Evolutionary conservation across 2,888 invertebrate species (phyloP).

Genomic region (Dusona sp.): DNA sequence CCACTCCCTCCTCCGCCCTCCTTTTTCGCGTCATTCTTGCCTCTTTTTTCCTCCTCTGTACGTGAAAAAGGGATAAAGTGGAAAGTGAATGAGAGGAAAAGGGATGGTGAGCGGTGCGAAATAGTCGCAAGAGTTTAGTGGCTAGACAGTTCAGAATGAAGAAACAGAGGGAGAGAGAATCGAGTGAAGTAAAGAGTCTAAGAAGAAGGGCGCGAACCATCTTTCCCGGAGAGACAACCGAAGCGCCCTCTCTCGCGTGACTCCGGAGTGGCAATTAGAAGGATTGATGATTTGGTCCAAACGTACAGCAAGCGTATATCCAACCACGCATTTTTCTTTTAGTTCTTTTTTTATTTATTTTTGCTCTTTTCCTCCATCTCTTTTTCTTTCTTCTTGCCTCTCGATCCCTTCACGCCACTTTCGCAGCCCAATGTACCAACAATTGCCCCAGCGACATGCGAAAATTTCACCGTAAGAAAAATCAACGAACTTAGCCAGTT

Average conservation of each 20-base stretch:
- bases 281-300: constrained; percentile 79
- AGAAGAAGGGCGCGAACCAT: constrained; percentile 70
- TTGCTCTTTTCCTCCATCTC: constrained; percentile 23
- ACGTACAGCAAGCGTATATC: constrained; percentile 52
- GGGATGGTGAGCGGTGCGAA: constrained; percentile 30
- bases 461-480: constrained; percentile 22
- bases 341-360: background rate
- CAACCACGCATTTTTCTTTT: constrained; percentile 21
- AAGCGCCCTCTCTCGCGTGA: constrained; percentile 71
- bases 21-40: constrained; percentile 51
- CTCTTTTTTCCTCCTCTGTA: constrained; percentile 55
- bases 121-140: constrained; percentile 24
- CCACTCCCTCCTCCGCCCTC: constrained; percentile 10
- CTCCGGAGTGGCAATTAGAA: constrained; percentile 80
- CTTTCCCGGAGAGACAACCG: constrained; percentile 62
- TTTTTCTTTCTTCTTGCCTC: constrained; percentile 47
- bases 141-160: constrained; percentile 28
- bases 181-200: constrained; percentile 50
- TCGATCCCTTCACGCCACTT: constrained; percentile 39
- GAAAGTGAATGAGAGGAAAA: constrained; percentile 60
- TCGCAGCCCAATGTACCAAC: constrained; percentile 14
- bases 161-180: constrained; percentile 13
- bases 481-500: background rate
- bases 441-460: background rate
- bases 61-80: constrained; percentile 56